Evolutionary conservation across 2,113 vertebrate species (phyloP), one percentile per base, ranked within the genome.

Genomic region (Phalacrocorax brasilianus): DNA sequence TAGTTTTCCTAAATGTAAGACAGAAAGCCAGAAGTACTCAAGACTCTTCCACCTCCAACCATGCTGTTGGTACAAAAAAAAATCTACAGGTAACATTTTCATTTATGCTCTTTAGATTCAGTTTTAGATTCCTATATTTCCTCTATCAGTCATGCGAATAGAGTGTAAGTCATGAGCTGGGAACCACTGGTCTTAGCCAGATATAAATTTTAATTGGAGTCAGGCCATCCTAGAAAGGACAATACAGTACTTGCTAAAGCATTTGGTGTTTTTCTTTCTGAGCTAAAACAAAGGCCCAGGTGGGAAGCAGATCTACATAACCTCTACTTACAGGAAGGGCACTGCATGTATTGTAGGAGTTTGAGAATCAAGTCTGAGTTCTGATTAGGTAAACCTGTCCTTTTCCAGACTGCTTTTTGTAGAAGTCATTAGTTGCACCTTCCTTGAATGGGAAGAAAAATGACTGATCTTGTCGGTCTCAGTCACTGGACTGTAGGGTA

Each of bases 401-500:
- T 66, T 21, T 24, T 24, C 35, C 20, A 50, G 19, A 8, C 18
- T 55, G 40, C 21, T 50, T 33, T 45, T 30, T 21, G 11, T 47
- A 2, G 18, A 35, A 53, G 33, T 17, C 8, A 56, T 32, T 38
- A 8, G 0, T 32, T 70, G 66, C 20, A 10, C 50, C 12, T 23
- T 59, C 73, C 49, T 63, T 0, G 3, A 72, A 21, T 19, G 55
- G 56, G 16, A 17, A 44, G 22, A 62, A 23, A 45, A 85, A 35
- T 14, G 1, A 1, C 11, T 11, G 17, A n/a, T n/a, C 9, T 38
- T 58, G 32, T 33, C 27, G 52, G 16, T 24, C 32, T 79, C 40
- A 11, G 0, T 8, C 3, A 0, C 65, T 20, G 42, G 12, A 35
- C 35, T 28, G 49, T 8, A 49, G 35, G 19, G 6, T 52, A 5